These are phyloP conservation scores for Podarcis muralis DNA, from an alignment of 2,113 vertebrate genomes.

Conservation along the genomic window DNA sequence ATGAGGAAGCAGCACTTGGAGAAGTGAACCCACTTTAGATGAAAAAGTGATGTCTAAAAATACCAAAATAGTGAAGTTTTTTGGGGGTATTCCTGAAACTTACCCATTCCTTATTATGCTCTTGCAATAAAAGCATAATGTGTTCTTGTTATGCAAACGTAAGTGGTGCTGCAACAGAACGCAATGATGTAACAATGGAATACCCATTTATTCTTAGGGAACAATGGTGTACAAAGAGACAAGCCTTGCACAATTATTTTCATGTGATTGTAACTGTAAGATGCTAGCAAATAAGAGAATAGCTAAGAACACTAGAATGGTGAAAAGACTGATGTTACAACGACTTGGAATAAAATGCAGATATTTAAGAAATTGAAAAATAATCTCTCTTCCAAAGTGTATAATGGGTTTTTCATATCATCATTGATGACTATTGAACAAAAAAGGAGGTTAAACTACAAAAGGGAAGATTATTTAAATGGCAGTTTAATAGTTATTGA, in stretches of 20 bases:
- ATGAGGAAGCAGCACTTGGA: not conserved
- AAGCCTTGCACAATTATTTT: not conserved
- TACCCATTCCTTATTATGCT: not conserved
- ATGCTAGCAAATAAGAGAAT: slow-evolving; percentile 1
- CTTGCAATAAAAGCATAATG: not conserved
- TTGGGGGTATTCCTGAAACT: not conserved
- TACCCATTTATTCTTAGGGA: not conserved
- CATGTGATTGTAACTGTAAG: not conserved
- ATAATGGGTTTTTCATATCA: not conserved
- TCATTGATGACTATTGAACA: not conserved
- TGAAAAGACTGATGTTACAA: fast-evolving
- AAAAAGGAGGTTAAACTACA: not conserved
- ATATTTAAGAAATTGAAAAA: not conserved
- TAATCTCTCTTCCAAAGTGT: not conserved
- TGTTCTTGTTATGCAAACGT: not conserved
- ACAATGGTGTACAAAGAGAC: not conserved
- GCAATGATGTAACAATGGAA: not conserved
- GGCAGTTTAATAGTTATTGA: not conserved
- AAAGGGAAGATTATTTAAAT: not conserved
- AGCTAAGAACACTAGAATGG: not conserved
- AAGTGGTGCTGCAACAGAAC: fast-evolving
- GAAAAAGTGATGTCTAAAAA: not conserved
- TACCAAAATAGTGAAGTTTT: not conserved
- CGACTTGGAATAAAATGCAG: not conserved
- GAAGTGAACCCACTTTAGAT: not conserved